Evolutionary conservation across 1,140 invertebrate genomes (phyloP).

Genomic region (Sesamia nonagrioides): DNA sequence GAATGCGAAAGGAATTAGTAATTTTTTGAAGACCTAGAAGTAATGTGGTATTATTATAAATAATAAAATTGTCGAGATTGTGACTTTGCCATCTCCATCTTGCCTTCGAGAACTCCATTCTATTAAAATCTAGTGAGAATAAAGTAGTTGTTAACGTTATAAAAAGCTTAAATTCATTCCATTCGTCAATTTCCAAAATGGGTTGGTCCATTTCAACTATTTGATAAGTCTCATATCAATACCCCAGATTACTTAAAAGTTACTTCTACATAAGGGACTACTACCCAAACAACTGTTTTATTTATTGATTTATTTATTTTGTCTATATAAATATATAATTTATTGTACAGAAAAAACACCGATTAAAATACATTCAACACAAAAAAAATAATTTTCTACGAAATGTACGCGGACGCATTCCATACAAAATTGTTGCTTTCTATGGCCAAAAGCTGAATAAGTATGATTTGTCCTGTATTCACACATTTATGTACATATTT

Average conservation of each 20-base stretch:
- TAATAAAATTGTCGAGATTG: conserved; percentile 2
- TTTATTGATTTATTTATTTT: too few relatives aligned
- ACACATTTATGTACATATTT: conserved; percentile 20
- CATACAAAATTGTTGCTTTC: not conserved
- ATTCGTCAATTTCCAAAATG: conserved; percentile 15
- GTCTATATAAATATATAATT: too few relatives aligned
- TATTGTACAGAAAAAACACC: too few relatives aligned
- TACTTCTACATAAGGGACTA: too few relatives aligned
- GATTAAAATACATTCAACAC: too few relatives aligned
- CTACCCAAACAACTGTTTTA: too few relatives aligned
- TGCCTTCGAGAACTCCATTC: conserved; percentile 5
- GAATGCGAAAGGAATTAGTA: conserved; percentile 26
- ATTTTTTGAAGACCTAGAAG: conserved; percentile 31
- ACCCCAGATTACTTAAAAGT: not conserved
- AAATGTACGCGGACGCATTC: not conserved
- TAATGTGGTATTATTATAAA: conserved; percentile 14
- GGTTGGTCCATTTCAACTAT: not conserved
- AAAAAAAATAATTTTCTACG: too few relatives aligned
- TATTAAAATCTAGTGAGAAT: not conserved
- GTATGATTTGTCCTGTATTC: too few relatives aligned
- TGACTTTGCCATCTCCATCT: conserved; percentile 40
- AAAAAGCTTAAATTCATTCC: not conserved
- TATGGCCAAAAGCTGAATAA: not conserved
- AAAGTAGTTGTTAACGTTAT: conserved; percentile 9
- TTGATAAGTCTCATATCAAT: conserved; percentile 18